These are phyloP conservation scores for Dolichallabes microphthalmus DNA, from an alignment of 2,113 vertebrate genomes.

Conservation along the genomic window DNA sequence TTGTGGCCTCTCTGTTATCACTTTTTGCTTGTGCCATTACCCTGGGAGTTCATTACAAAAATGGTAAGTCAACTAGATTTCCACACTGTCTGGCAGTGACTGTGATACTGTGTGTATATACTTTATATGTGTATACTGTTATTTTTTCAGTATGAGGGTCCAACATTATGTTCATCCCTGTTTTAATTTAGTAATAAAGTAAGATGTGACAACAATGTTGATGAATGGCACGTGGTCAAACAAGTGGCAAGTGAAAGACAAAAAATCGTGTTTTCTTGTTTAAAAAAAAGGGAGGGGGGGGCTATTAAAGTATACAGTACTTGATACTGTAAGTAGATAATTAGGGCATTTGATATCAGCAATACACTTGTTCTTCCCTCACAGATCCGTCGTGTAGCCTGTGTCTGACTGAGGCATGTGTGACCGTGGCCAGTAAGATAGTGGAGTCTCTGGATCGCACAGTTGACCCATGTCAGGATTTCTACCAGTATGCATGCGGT, in stretches of 20 bases:
- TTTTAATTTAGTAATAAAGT: neutral
- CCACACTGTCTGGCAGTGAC: neutral
- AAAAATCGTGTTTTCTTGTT: too few relatives aligned
- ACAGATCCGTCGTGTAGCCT: constrained; percentile 78
- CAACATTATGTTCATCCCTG: neutral
- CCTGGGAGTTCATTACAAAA: constrained; percentile 80
- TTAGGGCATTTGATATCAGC: too few relatives aligned
- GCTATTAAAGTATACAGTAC: too few relatives aligned
- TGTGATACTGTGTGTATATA: too few relatives aligned
- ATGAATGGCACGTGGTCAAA: neutral
- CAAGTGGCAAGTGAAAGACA: too few relatives aligned
- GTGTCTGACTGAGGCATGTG: constrained; percentile 88
- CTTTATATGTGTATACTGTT: neutral
- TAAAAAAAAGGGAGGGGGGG: too few relatives aligned
- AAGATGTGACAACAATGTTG: neutral
- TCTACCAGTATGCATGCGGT: constrained; percentile 94
- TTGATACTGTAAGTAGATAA: too few relatives aligned
- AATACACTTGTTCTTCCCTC: neutral
- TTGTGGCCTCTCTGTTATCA: constrained; percentile 78
- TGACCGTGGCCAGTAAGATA: constrained; percentile 90
- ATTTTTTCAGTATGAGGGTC: neutral
- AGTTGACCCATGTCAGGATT: constrained; percentile 89
- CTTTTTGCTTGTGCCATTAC: constrained; percentile 79
- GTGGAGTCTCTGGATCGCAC: constrained; percentile 86
- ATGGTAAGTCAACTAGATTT: constrained; percentile 58